A percentile compares a stretch with the other conserved stretches of the same genome.
Conservation (phyloP, 2,797 vertebrate genomes). For the Cossypha polioptera region DNA sequence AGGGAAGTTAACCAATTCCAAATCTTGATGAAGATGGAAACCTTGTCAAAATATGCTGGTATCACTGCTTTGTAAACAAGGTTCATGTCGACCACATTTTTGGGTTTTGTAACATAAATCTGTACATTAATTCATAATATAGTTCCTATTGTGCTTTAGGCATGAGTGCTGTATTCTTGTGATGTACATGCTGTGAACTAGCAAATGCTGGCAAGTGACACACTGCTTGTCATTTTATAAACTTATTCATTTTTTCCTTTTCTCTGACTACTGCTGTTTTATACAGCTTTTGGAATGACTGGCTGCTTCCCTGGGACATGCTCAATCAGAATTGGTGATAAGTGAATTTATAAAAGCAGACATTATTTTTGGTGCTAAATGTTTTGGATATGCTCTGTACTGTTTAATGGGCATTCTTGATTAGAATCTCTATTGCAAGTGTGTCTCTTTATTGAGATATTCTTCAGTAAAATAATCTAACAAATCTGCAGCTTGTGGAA, state of each 20-base stretch:
- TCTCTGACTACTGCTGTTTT: not conserved
- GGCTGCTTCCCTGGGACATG: not conserved
- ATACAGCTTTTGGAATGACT: not conserved
- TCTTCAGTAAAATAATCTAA: not conserved
- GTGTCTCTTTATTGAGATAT: not conserved
- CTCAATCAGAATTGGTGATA: not conserved
- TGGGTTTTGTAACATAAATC: not conserved
- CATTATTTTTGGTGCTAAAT: not conserved
- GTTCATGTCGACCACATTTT: not conserved
- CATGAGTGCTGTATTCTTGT: not conserved
- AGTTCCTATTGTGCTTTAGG: not conserved
- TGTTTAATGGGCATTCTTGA: not conserved
- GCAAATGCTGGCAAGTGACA: not conserved
- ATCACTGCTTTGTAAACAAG: not conserved
- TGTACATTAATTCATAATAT: not conserved
- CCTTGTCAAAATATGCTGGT: not conserved
- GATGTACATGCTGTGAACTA: not conserved
- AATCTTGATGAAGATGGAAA: not conserved
- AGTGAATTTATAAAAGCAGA: not conserved
- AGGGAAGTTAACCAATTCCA: not conserved
- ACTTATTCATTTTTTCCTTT: not conserved
- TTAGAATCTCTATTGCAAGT: not conserved
- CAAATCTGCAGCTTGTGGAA: not conserved
- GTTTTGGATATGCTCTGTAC: not conserved
- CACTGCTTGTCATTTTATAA: not conserved